phyloP scores from a whole-genome alignment of 2,888 invertebrate genomes.

The Himalopsyche kuldschensis region DNA sequence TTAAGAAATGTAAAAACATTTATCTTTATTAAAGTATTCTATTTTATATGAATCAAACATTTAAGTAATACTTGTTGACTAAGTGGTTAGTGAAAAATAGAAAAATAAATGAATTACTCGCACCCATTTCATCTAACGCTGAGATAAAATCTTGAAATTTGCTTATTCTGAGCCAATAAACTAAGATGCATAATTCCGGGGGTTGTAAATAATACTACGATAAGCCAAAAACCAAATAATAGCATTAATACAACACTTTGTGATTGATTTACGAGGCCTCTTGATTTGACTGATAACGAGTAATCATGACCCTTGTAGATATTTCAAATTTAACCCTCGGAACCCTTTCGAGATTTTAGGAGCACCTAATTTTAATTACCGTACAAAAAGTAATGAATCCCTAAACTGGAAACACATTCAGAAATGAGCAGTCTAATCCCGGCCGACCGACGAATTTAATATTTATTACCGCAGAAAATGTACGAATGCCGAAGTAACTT shows the following conservation, averaged over 20 bases:
- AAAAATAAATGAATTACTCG: no score
- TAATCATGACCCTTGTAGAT: background rate
- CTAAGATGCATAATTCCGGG: background rate
- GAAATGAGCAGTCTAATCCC: slow-evolving; percentile 5
- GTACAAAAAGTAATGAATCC: background rate
- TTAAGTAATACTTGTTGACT: no score
- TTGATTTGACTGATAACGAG: background rate
- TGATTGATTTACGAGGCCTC: background rate
- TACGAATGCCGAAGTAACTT: slow-evolving; percentile 8
- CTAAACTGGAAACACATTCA: background rate
- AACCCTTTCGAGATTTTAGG: background rate
- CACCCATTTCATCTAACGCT: no score
- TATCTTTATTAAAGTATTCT: no score
- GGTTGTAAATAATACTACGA: background rate
- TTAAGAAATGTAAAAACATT: no score
- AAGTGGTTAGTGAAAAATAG: no score
- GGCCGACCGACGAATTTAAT: slow-evolving; percentile 8
- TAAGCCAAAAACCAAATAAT: background rate
- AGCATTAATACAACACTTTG: background rate
- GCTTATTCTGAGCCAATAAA: background rate
- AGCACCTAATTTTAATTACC: background rate
- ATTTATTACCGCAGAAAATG: slow-evolving; percentile 15
- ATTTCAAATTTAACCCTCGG: background rate
- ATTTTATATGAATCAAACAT: no score
- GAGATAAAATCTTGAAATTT: no score